These are phyloP conservation scores for Stenotaenia linearis DNA, from an alignment of 2,888 invertebrate species.

Conservation along the genomic window DNA sequence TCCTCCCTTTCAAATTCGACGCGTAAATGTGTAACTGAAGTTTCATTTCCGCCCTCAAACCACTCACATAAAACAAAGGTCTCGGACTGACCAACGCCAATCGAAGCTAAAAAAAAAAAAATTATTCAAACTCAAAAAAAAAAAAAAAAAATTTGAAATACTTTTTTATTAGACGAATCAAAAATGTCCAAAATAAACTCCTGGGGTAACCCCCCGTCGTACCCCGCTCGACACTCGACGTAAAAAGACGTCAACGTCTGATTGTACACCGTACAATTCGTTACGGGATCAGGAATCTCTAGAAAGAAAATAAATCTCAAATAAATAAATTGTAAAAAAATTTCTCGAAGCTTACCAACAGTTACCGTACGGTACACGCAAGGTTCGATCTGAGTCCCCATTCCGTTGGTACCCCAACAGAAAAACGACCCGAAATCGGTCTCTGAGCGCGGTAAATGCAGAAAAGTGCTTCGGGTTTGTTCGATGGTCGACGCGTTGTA, in stretches of 20 bases:
- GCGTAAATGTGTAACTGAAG: conserved; percentile 72
- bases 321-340: too few species aligned
- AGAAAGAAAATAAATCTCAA: background rate
- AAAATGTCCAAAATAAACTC: background rate
- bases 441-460: conserved; percentile 40
- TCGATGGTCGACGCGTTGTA: conserved; percentile 52
- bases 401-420: conserved; percentile 40
- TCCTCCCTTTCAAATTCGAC: conserved; percentile 75
- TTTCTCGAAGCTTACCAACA: conserved; percentile 38
- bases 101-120: background rate
- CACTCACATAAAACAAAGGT: conserved; percentile 67
- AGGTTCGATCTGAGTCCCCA: conserved; percentile 40
- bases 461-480: conserved; percentile 38
- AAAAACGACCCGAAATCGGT: conserved; percentile 40
- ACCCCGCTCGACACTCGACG: background rate
- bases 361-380: conserved; percentile 41
- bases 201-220: background rate
- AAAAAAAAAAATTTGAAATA: too few species aligned
- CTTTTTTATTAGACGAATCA: background rate
- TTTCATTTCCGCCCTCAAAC: conserved; percentile 65
- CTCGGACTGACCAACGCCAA: conserved; percentile 43
- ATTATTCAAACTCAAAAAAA: background rate
- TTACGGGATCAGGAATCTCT: background rate
- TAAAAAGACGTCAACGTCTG: background rate
- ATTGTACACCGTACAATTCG: background rate